phyloP scores from a whole-genome alignment of 1,140 invertebrate genomes.

The Hirudo medicinalis region DNA sequence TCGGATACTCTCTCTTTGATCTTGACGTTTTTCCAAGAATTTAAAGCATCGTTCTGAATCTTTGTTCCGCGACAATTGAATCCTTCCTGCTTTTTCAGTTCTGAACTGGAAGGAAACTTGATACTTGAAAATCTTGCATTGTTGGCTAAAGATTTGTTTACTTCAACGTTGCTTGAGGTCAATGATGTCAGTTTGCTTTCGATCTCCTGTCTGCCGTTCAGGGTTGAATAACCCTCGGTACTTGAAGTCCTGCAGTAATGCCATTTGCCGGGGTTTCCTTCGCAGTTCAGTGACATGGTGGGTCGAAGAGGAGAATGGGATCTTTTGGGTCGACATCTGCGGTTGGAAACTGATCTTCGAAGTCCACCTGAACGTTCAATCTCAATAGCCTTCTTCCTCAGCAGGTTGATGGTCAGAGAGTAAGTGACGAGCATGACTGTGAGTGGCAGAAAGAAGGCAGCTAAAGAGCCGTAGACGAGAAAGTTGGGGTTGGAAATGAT shows the following conservation, averaged over 20 bases:
- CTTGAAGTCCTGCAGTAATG: background rate
- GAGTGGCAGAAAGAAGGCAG: slow-evolving; percentile 86
- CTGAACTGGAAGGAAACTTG: too few relatives aligned
- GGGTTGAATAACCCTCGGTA: background rate
- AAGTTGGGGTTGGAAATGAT: slow-evolving; percentile 69
- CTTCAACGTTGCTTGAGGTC: too few relatives aligned
- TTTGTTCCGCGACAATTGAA: too few relatives aligned
- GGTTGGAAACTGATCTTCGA: slow-evolving; percentile 1
- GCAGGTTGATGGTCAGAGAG: slow-evolving; percentile 46
- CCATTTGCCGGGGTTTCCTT: background rate
- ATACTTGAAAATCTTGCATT: too few relatives aligned
- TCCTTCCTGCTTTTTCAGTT: too few relatives aligned
- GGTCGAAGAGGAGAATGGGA: background rate
- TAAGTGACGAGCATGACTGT: slow-evolving; percentile 89
- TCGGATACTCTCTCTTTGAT: too few relatives aligned
- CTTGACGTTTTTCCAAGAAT: too few relatives aligned
- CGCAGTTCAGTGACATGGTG: slow-evolving; percentile 3
- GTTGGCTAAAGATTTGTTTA: too few relatives aligned
- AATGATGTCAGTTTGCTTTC: too few relatives aligned
- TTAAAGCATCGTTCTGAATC: too few relatives aligned
- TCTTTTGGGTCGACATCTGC: background rate
- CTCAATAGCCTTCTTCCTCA: slow-evolving; percentile 6
- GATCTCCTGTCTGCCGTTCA: too few relatives aligned
- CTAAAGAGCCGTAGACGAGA: slow-evolving; percentile 62
- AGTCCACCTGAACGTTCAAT: slow-evolving; percentile 9